These are phyloP conservation scores for Danaus plexippus DNA, from an alignment of 1,140 invertebrate species.

Conservation along the genomic window DNA sequence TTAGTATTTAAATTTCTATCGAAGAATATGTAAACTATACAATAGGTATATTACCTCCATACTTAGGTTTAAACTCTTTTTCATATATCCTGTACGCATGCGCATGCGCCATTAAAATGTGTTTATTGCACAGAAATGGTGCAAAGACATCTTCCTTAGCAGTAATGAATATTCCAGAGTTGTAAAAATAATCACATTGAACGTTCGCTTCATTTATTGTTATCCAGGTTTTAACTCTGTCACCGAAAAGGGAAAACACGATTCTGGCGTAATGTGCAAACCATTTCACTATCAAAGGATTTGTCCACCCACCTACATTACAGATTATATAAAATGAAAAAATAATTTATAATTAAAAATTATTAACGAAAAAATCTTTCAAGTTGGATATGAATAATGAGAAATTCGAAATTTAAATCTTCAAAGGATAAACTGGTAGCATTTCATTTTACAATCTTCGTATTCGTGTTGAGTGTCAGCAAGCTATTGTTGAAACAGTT, in stretches of 20 bases:
- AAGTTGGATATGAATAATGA: not conserved
- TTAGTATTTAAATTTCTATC: not conserved
- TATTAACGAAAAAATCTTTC: not conserved
- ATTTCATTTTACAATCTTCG: not conserved
- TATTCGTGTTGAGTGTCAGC: too few species aligned
- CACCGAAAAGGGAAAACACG: constrained; percentile 12
- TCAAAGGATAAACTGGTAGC: not conserved
- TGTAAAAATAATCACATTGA: constrained; percentile 18
- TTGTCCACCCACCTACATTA: constrained; percentile 21
- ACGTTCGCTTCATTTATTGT: constrained; percentile 18
- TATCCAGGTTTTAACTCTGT: constrained; percentile 20
- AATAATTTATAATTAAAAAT: not conserved
- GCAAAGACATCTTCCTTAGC: constrained; percentile 14
- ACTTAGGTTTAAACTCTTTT: constrained; percentile 10
- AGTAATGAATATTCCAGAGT: constrained; percentile 6
- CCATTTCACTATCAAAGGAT: constrained; percentile 19
- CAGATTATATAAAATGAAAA: not conserved
- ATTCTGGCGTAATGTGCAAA: constrained; percentile 19
- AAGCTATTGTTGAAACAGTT: too few species aligned
- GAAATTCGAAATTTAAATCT: not conserved
- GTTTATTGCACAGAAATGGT: constrained; percentile 19
- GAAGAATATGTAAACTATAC: not conserved
- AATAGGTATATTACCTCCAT: constrained; percentile 10
- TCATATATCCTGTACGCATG: constrained; percentile 17
- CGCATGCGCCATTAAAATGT: constrained; percentile 20